Base-by-base conservation (phyloP, 1,140 invertebrate species). In the Brachionus koreanus region DNA sequence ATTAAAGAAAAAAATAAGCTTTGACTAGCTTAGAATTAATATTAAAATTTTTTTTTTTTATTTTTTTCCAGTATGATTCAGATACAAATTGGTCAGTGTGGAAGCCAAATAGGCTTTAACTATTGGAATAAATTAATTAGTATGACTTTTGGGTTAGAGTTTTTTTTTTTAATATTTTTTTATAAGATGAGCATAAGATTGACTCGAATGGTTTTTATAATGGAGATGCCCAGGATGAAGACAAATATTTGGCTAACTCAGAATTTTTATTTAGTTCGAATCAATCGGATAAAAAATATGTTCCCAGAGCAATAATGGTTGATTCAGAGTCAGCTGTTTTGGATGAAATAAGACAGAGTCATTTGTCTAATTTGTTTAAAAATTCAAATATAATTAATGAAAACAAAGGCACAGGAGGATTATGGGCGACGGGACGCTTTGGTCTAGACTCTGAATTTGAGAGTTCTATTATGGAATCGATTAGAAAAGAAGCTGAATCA, bases 1-100 rank as follows among this genome's bases (percentile, higher is more conserved):
- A 16, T 49, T n/a, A 49, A 49, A n/a, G n/a, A n/a, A n/a, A n/a
- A 13, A 49, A 9, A 57, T 23, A 25, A 57, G 49, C 49, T 57
- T 57, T 57, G 16, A 57, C 16, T 19, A 23, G 49, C 49, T 57
- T 57, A 1, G 3, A 57, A 57, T 57, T 19, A 57, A 57, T 23
- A 1, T 2, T 7, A 1, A 19, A 57, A 19, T 4, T 23, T 25
- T 57, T 57, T 57, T 57, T 57, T 19, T 57, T 7, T 23, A 57
- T 7, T 19, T 57, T 57, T 63, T 12, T 10, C 10, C 16, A 37
- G 16, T 5, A 65, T 65, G 33, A 65, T 65, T 65, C 63, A 65
- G n/a, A 65, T 65, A 5, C 63, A 65, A 65, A 65, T 65, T 65
- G 63, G 63, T 33, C 63, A 65, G n/a, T 65, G 63, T 10, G 63